Conservation (phyloP, 2,797 vertebrate genomes). For the Ptychobarbus kaznakovi region DNA sequence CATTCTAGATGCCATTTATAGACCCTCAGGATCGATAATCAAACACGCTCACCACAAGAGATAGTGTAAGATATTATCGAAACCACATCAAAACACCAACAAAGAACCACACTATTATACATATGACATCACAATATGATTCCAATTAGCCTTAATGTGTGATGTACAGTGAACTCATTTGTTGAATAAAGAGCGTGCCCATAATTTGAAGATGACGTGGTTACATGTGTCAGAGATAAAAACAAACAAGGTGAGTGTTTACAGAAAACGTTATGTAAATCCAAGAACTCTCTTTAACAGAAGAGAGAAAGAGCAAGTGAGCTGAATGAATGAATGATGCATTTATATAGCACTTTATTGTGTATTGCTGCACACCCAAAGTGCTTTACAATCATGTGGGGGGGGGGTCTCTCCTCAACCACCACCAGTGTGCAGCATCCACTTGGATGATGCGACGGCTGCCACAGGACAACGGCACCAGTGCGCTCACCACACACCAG, state of each 20-base stretch:
- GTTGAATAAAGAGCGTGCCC: constrained; percentile 43
- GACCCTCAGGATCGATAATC: constrained; percentile 77
- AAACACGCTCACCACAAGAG: constrained; percentile 66
- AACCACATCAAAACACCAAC: constrained; percentile 66
- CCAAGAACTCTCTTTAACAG: neutral
- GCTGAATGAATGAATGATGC: no score
- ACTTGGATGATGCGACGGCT: no score
- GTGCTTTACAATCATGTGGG: no score
- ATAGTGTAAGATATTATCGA: constrained; percentile 64
- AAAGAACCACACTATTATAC: constrained; percentile 63
- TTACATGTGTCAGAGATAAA: neutral
- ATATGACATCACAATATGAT: constrained; percentile 68
- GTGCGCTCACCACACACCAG: no score
- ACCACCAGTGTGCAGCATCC: no score
- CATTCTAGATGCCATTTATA: constrained; percentile 72
- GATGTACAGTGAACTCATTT: constrained; percentile 59
- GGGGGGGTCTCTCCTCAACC: no score
- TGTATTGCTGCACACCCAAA: no score
- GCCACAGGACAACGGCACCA: no score
- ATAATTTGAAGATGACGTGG: constrained; percentile 44
- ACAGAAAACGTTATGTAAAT: neutral
- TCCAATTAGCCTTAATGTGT: constrained; percentile 59
- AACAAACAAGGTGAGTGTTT: constrained; percentile 1
- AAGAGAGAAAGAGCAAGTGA: neutral
- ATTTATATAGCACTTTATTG: no score